Percentiles rank a stretch among this genome's conserved stretches.
phyloP scores from a whole-genome alignment of 2,888 invertebrate species.

The Lycophotia porphyrea region DNA sequence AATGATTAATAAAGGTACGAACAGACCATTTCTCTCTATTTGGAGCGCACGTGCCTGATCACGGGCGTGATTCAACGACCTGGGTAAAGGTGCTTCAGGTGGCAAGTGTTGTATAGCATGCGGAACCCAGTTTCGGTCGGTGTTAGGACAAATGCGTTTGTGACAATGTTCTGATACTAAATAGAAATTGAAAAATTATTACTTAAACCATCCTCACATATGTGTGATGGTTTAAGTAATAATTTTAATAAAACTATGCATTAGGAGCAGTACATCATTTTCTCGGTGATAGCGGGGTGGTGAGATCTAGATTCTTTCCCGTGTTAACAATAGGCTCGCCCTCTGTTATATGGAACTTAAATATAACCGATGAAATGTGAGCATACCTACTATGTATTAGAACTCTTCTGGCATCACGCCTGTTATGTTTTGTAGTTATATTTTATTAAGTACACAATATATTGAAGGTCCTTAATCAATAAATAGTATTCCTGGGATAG shows the following conservation, averaged over 20 bases:
- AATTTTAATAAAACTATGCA: background rate
- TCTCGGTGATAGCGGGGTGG: background rate
- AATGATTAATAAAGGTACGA: conserved; percentile 59
- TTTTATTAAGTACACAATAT: background rate
- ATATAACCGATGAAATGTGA: background rate
- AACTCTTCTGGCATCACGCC: background rate
- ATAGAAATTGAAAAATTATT: background rate
- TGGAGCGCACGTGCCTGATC: conserved; percentile 62
- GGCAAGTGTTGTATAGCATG: conserved; percentile 18
- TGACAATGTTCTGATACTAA: background rate
- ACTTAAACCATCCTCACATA: no score
- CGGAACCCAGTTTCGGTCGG: no score
- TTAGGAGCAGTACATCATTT: background rate
- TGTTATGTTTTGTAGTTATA: background rate
- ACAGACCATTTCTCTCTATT: conserved; percentile 60
- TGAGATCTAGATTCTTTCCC: background rate
- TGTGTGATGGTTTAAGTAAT: background rate
- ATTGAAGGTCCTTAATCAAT: background rate
- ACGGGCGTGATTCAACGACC: conserved; percentile 56
- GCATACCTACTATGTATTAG: background rate
- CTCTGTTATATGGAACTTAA: background rate
- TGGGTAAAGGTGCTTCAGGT: conserved; percentile 55
- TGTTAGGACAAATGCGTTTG: background rate
- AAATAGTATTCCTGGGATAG: background rate
- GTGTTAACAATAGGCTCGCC: background rate